Conservation (phyloP, 2,113 vertebrate genomes). For the Pycnonotus jocosus region DNA sequence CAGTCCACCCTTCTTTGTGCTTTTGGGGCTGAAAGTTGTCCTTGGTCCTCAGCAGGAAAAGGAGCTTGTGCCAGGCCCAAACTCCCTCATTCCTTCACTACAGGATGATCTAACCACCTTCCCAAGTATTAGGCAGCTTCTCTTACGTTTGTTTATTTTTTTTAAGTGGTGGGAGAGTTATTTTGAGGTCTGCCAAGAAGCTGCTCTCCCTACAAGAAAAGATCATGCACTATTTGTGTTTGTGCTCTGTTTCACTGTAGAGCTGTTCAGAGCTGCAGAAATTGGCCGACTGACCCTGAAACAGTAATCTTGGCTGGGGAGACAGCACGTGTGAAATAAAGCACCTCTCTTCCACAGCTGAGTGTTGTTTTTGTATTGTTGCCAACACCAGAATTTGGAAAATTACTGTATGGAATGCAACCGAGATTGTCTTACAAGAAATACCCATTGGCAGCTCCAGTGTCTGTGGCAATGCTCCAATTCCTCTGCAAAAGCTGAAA, state of each 20-base stretch:
- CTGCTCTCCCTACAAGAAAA: not conserved
- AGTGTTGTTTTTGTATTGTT: not conserved
- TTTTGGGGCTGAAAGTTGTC: no score
- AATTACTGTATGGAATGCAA: not conserved
- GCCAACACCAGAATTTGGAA: not conserved
- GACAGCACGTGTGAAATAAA: not conserved
- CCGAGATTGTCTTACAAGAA: not conserved
- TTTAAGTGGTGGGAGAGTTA: not conserved
- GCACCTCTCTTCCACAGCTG: not conserved
- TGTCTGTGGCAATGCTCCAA: not conserved
- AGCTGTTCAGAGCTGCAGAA: not conserved
- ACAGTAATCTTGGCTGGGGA: not conserved
- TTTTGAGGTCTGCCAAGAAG: not conserved
- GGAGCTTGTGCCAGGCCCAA: not conserved
- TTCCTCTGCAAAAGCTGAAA: not conserved
- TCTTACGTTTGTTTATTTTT: rapidly evolving
- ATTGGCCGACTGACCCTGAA: not conserved
- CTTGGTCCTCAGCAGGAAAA: no score
- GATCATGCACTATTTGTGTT: not conserved
- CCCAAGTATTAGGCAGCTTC: not conserved
- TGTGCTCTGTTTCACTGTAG: rapidly evolving
- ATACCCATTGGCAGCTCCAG: not conserved
- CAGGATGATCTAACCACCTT: not conserved
- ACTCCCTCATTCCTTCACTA: not conserved
- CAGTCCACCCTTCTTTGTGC: no score